Base-by-base conservation (phyloP, 2,888 invertebrate genomes). In the Oconnorella tubifera region DNA sequence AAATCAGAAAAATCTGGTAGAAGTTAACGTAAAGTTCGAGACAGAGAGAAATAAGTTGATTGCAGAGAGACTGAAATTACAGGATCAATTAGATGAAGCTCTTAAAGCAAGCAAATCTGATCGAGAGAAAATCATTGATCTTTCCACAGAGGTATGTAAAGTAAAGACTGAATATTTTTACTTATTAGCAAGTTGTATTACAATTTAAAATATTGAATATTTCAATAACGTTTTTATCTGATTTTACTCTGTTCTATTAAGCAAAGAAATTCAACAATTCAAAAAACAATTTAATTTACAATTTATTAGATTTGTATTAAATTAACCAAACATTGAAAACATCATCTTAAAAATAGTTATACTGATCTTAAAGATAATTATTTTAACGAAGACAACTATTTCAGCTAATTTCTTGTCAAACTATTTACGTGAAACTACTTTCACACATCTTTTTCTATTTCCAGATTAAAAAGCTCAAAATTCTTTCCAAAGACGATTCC, bases 21-120 rank as follows among this genome's bases (percentile, higher is more conserved):
- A 60, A 50, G 50, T 32, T 25, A 49, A 60, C 27, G 48, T 49
- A 28, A 28, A 50, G 25, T 19, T 60, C 28, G 60, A 60, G 10
- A 33, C 29, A 49, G 60, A 60, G 33, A 1, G 50, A n/a, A 19
- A 28, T 1, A 60, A 50, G 3, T 60, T 49, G 60, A 29, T 27
- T 10, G 48, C 48, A 23, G 60, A 60, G 31, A 60, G 60, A n/a
- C 50, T 51, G 14, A 60, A 60, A n/a, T 29, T 60, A 23, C 50
- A 60, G 50, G 29, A 28, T 28, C 29, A 50, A 28, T n/a, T 60
- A 3, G 31, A 48, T 19, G 49, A 60, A 23, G 50, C 29, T 10
- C 29, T 32, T n/a, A 33, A 48, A 28, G 27, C 19, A 0, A 28
- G 50, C 3, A 25, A 25, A 32, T n/a, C 29, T 19, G 60, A 60